Base-by-base conservation (phyloP, 2,888 invertebrate genomes). In the Meteorus colon region DNA sequence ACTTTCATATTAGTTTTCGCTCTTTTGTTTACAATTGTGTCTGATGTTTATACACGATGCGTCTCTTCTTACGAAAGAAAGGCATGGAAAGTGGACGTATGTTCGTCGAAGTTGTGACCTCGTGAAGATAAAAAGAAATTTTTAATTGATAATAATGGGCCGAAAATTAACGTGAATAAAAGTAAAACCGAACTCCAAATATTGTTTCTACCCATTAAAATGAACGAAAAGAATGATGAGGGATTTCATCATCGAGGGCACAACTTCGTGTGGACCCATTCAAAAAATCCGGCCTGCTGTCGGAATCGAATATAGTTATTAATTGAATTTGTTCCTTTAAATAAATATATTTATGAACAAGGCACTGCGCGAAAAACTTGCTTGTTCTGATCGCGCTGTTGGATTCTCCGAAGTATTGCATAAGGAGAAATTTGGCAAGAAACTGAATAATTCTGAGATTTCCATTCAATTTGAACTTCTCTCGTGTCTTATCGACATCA, bases 301-400 rank as follows among this genome's bases (percentile, higher is more conserved):
- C 83, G 83, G 83, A 76, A 69, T 77, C 34, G 12, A 27, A 29
- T 74, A 69, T 74, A 31, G 63, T 76, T 59, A 68, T 72, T 74
- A 34, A 60, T 75, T 76, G 69, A 70, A 67, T 78, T 78, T 75
- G 31, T 78, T 71, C 66, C 75, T 82, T 82, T 83, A 84, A 85
- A 85, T 84, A 83, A 85, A 84, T 86, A 85, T 85, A 86, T 84
- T 82, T 85, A 85, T 83, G 86, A 85, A 88, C 88, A 88, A 88
- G 88, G 88, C 88, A 88, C 88, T 88, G 88, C 84, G 85, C 84
- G 85, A 85, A 84, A 84, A 81, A 82, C 78, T 81, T 78, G 77
- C 71, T 83, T 34, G 34, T 34, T 80, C 78, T 79, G 78, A 74
- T 72, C 76, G 63, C 78, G 77, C 73, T 76, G 77, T 78, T 79